Evolutionary conservation across 2,888 invertebrate species (phyloP).

Genomic region (Rugalucina vietnamica): DNA sequence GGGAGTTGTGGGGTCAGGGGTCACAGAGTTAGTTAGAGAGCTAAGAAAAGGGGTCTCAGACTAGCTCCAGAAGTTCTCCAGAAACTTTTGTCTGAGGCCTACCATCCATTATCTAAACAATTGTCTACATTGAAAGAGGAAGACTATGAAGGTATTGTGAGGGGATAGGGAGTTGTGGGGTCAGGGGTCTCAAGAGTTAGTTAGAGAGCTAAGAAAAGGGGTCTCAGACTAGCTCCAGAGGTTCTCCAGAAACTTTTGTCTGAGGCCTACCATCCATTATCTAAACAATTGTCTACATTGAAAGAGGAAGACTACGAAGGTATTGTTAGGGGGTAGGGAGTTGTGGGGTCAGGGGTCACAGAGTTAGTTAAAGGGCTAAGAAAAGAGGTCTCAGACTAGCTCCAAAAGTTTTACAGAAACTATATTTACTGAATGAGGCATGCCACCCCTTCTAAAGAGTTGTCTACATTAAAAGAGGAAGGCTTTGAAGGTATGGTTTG

Average conservation of each 20-base stretch:
- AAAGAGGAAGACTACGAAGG: constrained; percentile 69
- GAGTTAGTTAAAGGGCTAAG: no score
- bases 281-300: constrained; percentile 69
- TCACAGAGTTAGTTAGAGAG: no score
- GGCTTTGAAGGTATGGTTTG: not conserved
- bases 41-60: no score
- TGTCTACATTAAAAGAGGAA: not conserved
- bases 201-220: no score
- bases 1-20: no score
- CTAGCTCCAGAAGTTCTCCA: constrained; percentile 76
- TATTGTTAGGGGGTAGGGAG: no score
- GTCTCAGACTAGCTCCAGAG: constrained; percentile 74
- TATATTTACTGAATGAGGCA: not conserved
- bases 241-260: constrained; percentile 77
- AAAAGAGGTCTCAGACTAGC: no score
- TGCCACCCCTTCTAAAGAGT: not conserved
- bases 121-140: constrained; percentile 71
- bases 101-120: constrained; percentile 71
- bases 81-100: constrained; percentile 77
- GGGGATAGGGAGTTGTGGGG: no score
- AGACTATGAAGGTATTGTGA: constrained; percentile 66
- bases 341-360: no score
- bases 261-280: constrained; percentile 77
- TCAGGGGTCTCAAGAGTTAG: no score
- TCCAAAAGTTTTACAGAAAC: no score